phyloP scores from a whole-genome alignment of 2,113 vertebrate genomes.

The Centropristis striata region DNA sequence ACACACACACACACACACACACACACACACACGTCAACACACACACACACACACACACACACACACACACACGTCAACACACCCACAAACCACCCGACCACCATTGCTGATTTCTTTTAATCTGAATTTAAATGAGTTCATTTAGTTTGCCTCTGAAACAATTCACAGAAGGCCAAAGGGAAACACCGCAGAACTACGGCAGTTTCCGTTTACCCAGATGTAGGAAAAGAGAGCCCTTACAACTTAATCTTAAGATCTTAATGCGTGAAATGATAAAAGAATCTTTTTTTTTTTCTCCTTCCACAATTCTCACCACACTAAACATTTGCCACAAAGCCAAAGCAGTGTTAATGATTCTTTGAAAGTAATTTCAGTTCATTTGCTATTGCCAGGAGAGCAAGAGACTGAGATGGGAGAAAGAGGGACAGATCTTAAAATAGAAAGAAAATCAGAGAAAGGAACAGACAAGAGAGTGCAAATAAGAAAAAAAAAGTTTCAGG shows the following conservation, averaged over 20 bases:
- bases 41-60: no score
- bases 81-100: slow-evolving; percentile 39
- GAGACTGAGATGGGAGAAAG: slow-evolving; percentile 35
- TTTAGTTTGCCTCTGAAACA: slow-evolving; percentile 73
- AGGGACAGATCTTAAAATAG: slow-evolving; percentile 57
- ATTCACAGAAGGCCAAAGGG: slow-evolving; percentile 47
- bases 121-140: slow-evolving; percentile 81
- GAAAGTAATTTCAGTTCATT: slow-evolving; percentile 60
- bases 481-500: slow-evolving; percentile 34
- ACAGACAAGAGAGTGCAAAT: slow-evolving; percentile 27
- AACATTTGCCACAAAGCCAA: slow-evolving; percentile 22
- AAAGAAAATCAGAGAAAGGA: slow-evolving; percentile 9
- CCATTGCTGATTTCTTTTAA: slow-evolving; percentile 64
- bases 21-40: no score
- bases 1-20: no score
- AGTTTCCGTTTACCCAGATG: slow-evolving; percentile 8
- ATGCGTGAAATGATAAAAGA: slow-evolving; percentile 56
- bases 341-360: slow-evolving; percentile 49
- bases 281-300: not conserved
- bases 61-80: slow-evolving; percentile 3
- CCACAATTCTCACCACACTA: slow-evolving; percentile 14
- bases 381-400: slow-evolving; percentile 53
- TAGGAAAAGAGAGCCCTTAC: slow-evolving; percentile 26
- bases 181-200: slow-evolving; percentile 29
- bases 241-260: slow-evolving; percentile 64